Conservation (phyloP, 2,113 vertebrate species). For the Brachirus orientalis region DNA sequence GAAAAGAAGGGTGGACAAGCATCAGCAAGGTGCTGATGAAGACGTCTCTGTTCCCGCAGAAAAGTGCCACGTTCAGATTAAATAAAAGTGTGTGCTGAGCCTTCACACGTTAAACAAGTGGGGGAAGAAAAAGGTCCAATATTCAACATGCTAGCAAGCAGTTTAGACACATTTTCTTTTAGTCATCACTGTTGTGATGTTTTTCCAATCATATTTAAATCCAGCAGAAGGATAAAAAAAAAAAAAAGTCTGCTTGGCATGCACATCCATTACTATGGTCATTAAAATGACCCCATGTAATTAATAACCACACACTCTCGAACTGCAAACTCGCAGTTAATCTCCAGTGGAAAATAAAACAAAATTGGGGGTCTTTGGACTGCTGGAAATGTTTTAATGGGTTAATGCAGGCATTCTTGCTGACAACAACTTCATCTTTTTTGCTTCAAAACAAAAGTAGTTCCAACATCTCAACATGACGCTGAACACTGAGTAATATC, state of each 20-base stretch:
- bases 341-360: constrained; percentile 9
- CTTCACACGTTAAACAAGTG: constrained; percentile 14
- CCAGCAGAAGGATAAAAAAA: background rate
- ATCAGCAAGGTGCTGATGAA: too few species aligned
- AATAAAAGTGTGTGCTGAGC: constrained; percentile 56
- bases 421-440: constrained; percentile 74
- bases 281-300: constrained; percentile 12
- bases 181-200: too few species aligned
- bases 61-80: constrained; percentile 60
- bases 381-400: constrained; percentile 84
- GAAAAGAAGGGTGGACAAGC: constrained; percentile 57
- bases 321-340: constrained; percentile 2
- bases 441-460: constrained; percentile 62
- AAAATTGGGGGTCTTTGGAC: constrained; percentile 25
- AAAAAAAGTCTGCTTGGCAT: background rate
- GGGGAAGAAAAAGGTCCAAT: constrained; percentile 31
- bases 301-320: constrained; percentile 12
- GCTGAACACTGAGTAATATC: constrained; percentile 70
- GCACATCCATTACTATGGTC: constrained; percentile 20
- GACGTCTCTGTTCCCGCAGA: constrained; percentile 53
- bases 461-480: constrained; percentile 72
- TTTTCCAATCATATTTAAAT: constrained; percentile 21
- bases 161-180: too few species aligned
- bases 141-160: too few species aligned
- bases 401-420: constrained; percentile 81